These are phyloP conservation scores for Myioborus miniatus DNA, from an alignment of 2,797 vertebrate species.

Conservation along the genomic window DNA sequence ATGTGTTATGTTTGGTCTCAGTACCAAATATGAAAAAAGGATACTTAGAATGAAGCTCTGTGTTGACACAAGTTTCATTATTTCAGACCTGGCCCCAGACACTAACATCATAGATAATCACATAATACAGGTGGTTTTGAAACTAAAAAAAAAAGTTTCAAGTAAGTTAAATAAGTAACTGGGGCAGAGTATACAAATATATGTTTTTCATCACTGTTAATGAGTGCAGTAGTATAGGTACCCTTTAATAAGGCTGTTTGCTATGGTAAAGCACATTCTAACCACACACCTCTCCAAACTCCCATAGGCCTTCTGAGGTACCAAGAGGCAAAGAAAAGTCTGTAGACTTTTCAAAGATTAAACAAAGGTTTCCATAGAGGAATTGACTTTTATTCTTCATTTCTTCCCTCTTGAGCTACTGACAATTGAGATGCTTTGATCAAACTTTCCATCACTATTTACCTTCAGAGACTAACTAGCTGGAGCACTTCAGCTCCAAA, in stretches of 20 bases:
- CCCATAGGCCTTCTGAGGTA: background rate
- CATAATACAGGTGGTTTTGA: background rate
- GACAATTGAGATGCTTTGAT: background rate
- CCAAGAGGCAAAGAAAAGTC: background rate
- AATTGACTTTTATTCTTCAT: background rate
- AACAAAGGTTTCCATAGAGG: background rate
- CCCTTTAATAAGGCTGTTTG: background rate
- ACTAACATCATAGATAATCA: background rate
- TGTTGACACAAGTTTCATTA: background rate
- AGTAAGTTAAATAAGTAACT: background rate
- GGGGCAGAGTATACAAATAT: background rate
- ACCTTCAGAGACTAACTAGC: background rate
- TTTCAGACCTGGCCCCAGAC: background rate
- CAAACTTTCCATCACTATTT: background rate
- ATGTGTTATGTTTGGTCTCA: background rate
- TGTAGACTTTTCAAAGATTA: background rate
- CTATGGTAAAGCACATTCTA: background rate
- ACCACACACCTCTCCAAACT: background rate
- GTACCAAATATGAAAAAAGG: background rate
- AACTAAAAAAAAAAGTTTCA: background rate
- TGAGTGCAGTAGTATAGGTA: background rate
- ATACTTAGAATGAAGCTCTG: background rate
- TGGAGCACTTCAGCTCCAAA: background rate
- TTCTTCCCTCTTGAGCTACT: background rate
- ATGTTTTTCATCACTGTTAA: background rate